phyloP scores from a whole-genome alignment of 2,113 vertebrate genomes.

The Takifugu bimaculatus region DNA sequence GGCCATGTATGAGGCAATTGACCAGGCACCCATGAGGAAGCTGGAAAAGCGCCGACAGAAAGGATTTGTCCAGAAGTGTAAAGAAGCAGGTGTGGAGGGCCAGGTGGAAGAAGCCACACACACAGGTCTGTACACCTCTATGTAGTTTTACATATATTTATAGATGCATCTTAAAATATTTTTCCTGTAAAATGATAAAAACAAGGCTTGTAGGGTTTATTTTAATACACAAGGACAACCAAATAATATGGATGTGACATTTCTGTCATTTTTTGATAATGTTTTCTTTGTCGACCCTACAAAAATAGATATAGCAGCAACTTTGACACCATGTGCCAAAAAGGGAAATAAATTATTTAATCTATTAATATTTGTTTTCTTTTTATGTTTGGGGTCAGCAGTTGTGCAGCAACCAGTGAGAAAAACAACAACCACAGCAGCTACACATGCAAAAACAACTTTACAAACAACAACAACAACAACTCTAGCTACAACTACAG shows the following conservation, averaged over 20 bases:
- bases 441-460: conserved; percentile 38
- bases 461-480: conserved; percentile 57
- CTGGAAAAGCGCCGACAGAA: conserved; percentile 93
- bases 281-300: no score
- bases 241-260: no score
- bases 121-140: conserved; percentile 38
- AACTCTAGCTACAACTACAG: conserved; percentile 56
- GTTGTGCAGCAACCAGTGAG: conserved; percentile 64
- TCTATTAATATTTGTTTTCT: not conserved
- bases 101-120: conserved; percentile 79
- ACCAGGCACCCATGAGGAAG: conserved; percentile 87
- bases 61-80: conserved; percentile 93
- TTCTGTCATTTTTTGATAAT: no score
- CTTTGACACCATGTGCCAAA: no score
- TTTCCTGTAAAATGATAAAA: no score
- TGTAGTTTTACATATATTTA: no score
- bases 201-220: no score
- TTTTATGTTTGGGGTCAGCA: conserved; percentile 1
- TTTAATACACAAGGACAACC: no score
- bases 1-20: conserved; percentile 94
- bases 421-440: conserved; percentile 51
- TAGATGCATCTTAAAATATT: no score
- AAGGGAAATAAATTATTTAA: no score
- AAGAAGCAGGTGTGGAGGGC: conserved; percentile 88
- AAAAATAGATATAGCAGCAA: no score